These are phyloP conservation scores for Ailuropoda melanoleuca DNA, from an alignment of 2,113 vertebrate species.

Conservation along the genomic window DNA sequence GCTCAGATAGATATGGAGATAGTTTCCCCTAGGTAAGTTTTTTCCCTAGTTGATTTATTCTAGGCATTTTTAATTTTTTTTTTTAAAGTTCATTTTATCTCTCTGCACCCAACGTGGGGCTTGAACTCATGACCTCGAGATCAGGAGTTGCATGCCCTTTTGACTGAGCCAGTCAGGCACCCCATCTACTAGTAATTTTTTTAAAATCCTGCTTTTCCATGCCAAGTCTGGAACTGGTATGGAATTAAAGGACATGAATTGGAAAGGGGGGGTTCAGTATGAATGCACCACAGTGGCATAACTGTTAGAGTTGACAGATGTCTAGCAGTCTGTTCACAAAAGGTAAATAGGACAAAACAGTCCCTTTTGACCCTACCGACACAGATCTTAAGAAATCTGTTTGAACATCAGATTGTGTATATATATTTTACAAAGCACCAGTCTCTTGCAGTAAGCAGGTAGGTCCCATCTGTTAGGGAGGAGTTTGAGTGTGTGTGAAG, in stretches of 20 bases:
- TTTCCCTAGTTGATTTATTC: neutral
- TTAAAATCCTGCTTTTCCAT: neutral
- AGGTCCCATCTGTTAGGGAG: neutral
- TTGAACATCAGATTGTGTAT: neutral
- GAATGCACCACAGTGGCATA: neutral
- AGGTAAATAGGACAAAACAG: neutral
- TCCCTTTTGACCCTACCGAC: neutral
- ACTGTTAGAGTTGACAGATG: neutral
- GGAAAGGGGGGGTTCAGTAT: neutral
- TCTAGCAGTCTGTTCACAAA: neutral
- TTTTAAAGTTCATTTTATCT: neutral
- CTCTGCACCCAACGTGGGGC: neutral
- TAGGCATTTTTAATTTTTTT: neutral
- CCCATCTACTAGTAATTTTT: neutral
- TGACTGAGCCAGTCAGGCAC: neutral
- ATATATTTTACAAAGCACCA: slow-evolving; percentile 8
- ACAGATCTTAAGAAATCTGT: slow-evolving; percentile 20
- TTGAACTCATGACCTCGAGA: neutral
- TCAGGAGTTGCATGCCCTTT: neutral
- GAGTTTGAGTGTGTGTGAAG: neutral
- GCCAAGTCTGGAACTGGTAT: neutral
- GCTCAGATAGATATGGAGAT: neutral
- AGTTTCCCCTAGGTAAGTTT: neutral
- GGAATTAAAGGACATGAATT: neutral
- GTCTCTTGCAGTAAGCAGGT: slow-evolving; percentile 34